Conservation (phyloP, 2,797 vertebrate species). For the Diplodus puntazzo region DNA sequence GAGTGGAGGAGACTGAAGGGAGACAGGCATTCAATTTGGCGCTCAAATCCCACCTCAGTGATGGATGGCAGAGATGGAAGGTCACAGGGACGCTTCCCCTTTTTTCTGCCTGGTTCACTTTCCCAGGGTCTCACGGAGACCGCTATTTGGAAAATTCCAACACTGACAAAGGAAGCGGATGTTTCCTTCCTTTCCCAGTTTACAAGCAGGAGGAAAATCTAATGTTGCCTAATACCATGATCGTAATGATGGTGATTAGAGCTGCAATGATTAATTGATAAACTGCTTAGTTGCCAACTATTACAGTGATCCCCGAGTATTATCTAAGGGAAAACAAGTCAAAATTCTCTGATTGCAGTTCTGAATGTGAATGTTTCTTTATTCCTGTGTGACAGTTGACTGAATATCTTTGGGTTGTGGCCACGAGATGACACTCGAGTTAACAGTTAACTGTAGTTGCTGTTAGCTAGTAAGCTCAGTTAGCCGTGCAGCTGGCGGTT, state of each 20-base stretch:
- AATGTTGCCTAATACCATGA: slow-evolving; percentile 17
- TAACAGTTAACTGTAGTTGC: too few species aligned
- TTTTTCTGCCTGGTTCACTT: slow-evolving; percentile 44
- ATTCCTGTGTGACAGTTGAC: too few species aligned
- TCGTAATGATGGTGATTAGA: not conserved
- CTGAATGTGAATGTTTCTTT: too few species aligned
- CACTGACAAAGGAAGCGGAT: slow-evolving; percentile 38
- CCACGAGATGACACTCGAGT: too few species aligned
- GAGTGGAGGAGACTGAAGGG: not conserved
- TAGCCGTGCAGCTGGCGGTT: too few species aligned
- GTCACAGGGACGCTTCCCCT: slow-evolving; percentile 55
- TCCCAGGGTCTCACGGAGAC: slow-evolving; percentile 47
- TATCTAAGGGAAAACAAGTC: too few species aligned
- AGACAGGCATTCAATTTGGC: slow-evolving; percentile 31
- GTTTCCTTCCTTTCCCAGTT: slow-evolving; percentile 28
- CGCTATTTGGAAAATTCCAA: slow-evolving; percentile 54
- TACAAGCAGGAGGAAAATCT: slow-evolving; percentile 13
- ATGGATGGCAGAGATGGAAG: slow-evolving; percentile 51
- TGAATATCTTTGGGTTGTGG: too few species aligned
- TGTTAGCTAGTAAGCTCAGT: too few species aligned
- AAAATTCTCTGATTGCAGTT: too few species aligned
- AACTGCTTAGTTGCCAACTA: too few species aligned
- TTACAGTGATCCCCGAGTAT: too few species aligned
- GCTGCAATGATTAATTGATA: too few species aligned
- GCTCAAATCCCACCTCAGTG: slow-evolving; percentile 21